phyloP scores from a whole-genome alignment of 92 coral and sea anemone genomes.

The Muricea muricata region DNA sequence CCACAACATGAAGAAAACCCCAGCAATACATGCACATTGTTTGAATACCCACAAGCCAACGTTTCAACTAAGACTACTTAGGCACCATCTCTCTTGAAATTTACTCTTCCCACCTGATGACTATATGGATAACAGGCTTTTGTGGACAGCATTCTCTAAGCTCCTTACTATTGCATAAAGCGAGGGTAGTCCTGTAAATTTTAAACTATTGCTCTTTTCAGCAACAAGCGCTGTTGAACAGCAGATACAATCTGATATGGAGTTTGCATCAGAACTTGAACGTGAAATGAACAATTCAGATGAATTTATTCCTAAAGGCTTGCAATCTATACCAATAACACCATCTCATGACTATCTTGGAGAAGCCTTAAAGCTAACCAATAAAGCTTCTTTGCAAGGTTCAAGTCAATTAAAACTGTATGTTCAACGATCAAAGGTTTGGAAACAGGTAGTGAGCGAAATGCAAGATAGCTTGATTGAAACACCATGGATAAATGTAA shows the following conservation, averaged over 20 bases:
- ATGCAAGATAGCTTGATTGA: neutral
- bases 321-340: neutral
- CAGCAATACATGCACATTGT: no score
- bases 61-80: no score
- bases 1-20: no score
- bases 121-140: no score
- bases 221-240: conserved; percentile 7
- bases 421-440: conserved; percentile 31
- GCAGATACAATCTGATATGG: conserved; percentile 23
- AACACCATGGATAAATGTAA: neutral
- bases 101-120: no score
- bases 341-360: neutral
- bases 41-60: no score
- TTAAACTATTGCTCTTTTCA: no score
- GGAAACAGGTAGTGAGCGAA: conserved; percentile 16
- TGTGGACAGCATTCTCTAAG: no score
- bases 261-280: neutral
- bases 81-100: no score
- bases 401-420: neutral
- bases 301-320: neutral
- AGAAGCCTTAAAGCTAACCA: conserved; percentile 3
- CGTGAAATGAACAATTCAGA: neutral
- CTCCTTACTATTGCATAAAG: no score
- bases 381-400: neutral
- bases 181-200: no score